phyloP scores from a whole-genome alignment of 2,888 invertebrate species.

The Sabatieria punctata region DNA sequence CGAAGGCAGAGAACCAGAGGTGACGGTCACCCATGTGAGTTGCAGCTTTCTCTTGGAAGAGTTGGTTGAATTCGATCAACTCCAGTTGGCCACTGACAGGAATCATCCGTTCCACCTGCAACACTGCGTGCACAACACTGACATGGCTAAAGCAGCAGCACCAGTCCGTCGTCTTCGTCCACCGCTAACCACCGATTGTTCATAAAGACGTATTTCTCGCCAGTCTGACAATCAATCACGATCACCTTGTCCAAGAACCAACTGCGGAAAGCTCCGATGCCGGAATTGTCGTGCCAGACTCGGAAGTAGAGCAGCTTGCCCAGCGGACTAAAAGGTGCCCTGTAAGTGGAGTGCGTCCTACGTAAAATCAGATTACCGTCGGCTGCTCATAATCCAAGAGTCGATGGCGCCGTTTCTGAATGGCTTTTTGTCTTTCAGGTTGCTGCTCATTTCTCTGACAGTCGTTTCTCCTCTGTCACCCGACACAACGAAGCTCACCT shows the following conservation, averaged over 20 bases:
- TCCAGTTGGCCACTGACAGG: conserved; percentile 37
- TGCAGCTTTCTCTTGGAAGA: conserved; percentile 34
- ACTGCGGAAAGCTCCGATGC: background rate
- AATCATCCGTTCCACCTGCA: conserved; percentile 38
- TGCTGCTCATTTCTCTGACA: conserved; percentile 15
- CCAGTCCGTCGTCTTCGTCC: conserved; percentile 3
- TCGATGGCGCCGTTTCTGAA: conserved; percentile 27
- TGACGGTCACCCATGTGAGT: conserved; percentile 39
- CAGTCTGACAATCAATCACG: conserved; percentile 13
- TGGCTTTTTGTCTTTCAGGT: conserved; percentile 22
- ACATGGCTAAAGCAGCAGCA: background rate
- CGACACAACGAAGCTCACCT: conserved; percentile 21
- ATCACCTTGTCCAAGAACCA: conserved; percentile 18
- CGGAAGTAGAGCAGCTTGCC: background rate
- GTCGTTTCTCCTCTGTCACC: conserved; percentile 29
- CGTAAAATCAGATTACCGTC: conserved; percentile 5
- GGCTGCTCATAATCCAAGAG: conserved; percentile 28
- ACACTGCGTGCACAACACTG: conserved; percentile 22
- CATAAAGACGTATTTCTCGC: conserved; percentile 10
- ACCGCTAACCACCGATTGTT: conserved; percentile 1
- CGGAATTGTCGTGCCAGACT: background rate
- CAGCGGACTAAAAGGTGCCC: background rate
- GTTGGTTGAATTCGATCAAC: conserved; percentile 35
- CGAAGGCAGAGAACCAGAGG: conserved; percentile 41
- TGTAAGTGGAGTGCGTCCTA: too few species aligned